These are phyloP conservation scores for Parasteatoda tepidariorum DNA, from an alignment of 1,140 invertebrate genomes.

Conservation along the genomic window DNA sequence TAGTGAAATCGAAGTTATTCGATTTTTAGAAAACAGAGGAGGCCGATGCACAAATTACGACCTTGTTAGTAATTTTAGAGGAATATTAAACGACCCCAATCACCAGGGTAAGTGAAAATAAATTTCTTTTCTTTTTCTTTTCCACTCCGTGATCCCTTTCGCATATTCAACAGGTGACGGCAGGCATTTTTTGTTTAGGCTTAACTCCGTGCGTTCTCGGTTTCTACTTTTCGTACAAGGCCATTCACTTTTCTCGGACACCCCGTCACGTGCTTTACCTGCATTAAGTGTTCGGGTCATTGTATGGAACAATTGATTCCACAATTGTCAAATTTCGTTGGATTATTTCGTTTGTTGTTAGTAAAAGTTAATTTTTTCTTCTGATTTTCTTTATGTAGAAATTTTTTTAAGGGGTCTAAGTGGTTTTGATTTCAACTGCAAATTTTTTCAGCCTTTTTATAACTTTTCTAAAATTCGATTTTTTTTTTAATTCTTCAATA, in stretches of 20 bases:
- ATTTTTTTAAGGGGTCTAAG: too few relatives aligned
- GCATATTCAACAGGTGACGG: constrained; percentile 16
- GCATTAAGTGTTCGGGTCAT: too few relatives aligned
- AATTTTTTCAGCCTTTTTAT: too few relatives aligned
- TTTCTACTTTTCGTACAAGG: background rate
- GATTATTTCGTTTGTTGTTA: too few relatives aligned
- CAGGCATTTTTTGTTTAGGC: background rate
- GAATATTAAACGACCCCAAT: constrained; percentile 31
- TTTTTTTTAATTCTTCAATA: too few relatives aligned
- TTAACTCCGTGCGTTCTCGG: background rate
- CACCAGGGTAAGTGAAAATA: constrained; percentile 24
- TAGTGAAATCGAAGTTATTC: constrained; percentile 23
- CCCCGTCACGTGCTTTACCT: background rate
- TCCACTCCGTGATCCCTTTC: background rate
- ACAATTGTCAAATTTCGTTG: too few relatives aligned
- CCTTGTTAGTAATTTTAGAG: constrained; percentile 44
- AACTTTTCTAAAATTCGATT: too few relatives aligned
- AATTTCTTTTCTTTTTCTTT: background rate
- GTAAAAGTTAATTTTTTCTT: too few relatives aligned
- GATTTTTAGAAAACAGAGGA: constrained; percentile 26
- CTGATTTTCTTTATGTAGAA: too few relatives aligned
- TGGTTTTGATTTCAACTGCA: too few relatives aligned
- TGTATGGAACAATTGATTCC: too few relatives aligned
- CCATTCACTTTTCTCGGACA: constrained; percentile 15
- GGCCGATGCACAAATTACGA: constrained; percentile 54